phyloP scores from a whole-genome alignment of 1,140 invertebrate genomes.

The Caenorhabditis briggsae region DNA sequence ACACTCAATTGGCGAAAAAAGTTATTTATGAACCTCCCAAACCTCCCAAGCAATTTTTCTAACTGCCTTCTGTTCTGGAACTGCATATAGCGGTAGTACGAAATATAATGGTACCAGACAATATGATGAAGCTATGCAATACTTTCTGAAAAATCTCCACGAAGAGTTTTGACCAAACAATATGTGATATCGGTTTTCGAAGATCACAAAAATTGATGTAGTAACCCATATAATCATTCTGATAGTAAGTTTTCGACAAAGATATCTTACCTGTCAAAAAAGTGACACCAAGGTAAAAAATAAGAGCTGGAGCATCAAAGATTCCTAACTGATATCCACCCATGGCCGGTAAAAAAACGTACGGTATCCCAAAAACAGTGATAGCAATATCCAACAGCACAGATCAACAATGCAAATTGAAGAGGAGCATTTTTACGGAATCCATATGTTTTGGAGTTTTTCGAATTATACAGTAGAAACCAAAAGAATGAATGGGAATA shows the following conservation, averaged over 20 bases:
- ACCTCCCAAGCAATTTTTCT: not conserved
- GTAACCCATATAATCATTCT: not conserved
- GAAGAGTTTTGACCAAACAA: not conserved
- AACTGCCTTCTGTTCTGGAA: not conserved
- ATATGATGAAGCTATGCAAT: not conserved
- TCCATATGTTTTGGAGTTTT: conserved; percentile 7
- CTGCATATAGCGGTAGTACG: not conserved
- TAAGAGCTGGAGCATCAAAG: not conserved
- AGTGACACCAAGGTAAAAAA: not conserved
- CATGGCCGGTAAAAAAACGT: not conserved
- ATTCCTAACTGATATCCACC: conserved; percentile 2
- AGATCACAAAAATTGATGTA: not conserved
- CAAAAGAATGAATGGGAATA: not conserved
- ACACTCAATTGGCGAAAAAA: not conserved
- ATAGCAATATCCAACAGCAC: not conserved
- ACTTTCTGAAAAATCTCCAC: not conserved
- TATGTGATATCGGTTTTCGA: not conserved
- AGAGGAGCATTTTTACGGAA: not conserved
- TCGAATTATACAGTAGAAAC: not conserved
- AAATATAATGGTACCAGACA: not conserved
- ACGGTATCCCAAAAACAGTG: not conserved
- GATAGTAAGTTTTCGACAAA: not conserved
- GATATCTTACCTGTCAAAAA: not conserved
- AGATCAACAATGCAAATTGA: not conserved
- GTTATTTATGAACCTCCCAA: not conserved